Evolutionary conservation across 2,888 invertebrate genomes (phyloP).

Genomic region (Calliphora vomitoria): DNA sequence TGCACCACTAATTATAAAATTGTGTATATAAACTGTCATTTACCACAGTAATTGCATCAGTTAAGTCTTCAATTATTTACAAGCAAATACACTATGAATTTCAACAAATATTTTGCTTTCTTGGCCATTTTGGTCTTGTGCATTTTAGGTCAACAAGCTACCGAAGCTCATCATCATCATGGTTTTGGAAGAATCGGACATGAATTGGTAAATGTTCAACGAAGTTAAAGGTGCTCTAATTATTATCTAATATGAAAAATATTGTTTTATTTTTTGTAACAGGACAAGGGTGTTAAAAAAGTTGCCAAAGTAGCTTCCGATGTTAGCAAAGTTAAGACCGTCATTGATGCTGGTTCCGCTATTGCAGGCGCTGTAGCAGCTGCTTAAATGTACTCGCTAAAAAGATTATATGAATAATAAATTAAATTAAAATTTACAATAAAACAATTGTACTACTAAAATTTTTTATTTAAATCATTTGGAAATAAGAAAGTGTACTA

Average conservation of each 20-base stretch:
- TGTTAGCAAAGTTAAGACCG: background rate
- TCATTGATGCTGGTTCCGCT: background rate
- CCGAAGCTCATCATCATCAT: slow-evolving; percentile 69
- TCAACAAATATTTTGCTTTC: slow-evolving; percentile 71
- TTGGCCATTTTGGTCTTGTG: slow-evolving; percentile 72
- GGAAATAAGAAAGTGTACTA: too few species aligned
- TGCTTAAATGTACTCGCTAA: background rate
- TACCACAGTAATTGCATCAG: background rate
- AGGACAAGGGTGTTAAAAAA: slow-evolving; percentile 13
- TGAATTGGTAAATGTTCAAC: slow-evolving; percentile 71
- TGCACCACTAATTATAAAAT: background rate
- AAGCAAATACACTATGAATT: slow-evolving; percentile 61
- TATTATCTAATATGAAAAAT: too few species aligned
- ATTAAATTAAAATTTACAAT: too few species aligned
- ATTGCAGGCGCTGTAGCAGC: background rate
- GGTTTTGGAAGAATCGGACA: slow-evolving; percentile 68
- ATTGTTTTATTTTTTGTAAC: background rate
- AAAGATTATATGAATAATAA: too few species aligned
- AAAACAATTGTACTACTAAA: too few species aligned
- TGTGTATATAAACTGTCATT: background rate
- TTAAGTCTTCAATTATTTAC: background rate
- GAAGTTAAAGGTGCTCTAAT: too few species aligned
- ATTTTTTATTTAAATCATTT: too few species aligned
- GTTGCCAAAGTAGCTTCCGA: background rate
- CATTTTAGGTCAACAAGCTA: slow-evolving; percentile 70